Conservation (phyloP, 2,797 vertebrate genomes). For the Hydrophis major region DNA sequence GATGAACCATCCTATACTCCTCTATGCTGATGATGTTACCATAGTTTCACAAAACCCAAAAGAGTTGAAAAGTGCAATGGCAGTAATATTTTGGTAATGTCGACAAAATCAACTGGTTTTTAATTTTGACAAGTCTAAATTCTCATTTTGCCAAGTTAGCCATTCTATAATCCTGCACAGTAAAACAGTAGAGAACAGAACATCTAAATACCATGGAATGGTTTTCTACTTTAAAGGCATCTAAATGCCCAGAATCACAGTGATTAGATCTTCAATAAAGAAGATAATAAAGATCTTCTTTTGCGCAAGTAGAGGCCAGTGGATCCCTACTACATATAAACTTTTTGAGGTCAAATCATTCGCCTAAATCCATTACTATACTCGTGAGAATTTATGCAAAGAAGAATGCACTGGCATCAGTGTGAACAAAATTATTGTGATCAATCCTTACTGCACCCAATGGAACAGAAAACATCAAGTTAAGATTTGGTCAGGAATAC, state of each 20-base stretch:
- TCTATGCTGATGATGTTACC: not conserved
- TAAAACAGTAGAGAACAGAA: not conserved
- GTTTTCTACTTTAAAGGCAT: not conserved
- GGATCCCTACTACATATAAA: not conserved
- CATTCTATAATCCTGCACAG: not conserved
- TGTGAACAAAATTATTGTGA: not conserved
- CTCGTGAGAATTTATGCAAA: not conserved
- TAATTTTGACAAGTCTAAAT: not conserved
- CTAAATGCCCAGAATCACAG: not conserved
- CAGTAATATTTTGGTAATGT: not conserved
- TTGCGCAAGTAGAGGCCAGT: not conserved
- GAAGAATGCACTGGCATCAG: not conserved
- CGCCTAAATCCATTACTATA: not conserved
- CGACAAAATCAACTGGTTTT: not conserved
- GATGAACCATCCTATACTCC: not conserved
- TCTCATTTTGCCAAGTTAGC: not conserved
- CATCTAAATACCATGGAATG: not conserved
- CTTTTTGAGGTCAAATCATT: not conserved
- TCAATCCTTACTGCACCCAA: not conserved
- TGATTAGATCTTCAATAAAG: not conserved
- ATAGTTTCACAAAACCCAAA: not conserved
- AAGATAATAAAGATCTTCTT: not conserved
- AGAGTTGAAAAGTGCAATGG: not conserved
- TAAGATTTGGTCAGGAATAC: not conserved
- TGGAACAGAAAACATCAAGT: not conserved